Evolutionary conservation across 2,113 vertebrate species (phyloP), one percentile per base, ranked within the genome.

Genomic region (Numida meleagris): DNA sequence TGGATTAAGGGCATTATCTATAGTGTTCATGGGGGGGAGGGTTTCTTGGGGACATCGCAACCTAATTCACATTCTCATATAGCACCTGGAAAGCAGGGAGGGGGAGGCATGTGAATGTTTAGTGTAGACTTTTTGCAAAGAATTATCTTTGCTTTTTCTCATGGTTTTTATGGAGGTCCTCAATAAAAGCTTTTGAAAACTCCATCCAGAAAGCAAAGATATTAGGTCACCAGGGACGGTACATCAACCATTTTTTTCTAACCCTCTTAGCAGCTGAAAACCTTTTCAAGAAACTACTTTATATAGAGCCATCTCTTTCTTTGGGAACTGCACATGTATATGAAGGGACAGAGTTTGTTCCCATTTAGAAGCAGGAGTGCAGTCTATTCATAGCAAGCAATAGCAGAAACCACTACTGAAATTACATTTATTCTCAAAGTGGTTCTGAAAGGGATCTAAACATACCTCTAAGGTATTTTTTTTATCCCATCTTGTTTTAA

Each of bases 201-300:
- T 38, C 17, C 45, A 85, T 40, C 25, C 61, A 57, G 21, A 78
- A 88, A 94, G 58, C 40, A 89, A 8, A 73, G 76, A 61, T 84
- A 73, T 91, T 46, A 89, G 71, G 78, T 85, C 53, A 75, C 14
- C 78, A 63, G 53, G 61, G 74, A 82, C 43, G 19, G 65, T 77
- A 70, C 71, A 53, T 58, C 82, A 88, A 23, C 66, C 14, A 61
- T 55, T 92, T 62, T 38, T 72, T 81, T 87, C 74, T 86, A 85
- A 82, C 81, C 34, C 53, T 83, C 51, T 85, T 63, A 87, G 29
- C 17, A 72, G 45, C 46, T 51, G 62, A 75, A 94, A 94, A 84
- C 11, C 36, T 86, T 90, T 86, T 50, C 82, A 92, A 79, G 45
- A 77, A 82, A 89, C n/a, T 66, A 71, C 67, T 82, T 93, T 80